These are phyloP conservation scores for Coelogynopora nodosa DNA, from an alignment of 2,888 invertebrate genomes.

Conservation along the genomic window DNA sequence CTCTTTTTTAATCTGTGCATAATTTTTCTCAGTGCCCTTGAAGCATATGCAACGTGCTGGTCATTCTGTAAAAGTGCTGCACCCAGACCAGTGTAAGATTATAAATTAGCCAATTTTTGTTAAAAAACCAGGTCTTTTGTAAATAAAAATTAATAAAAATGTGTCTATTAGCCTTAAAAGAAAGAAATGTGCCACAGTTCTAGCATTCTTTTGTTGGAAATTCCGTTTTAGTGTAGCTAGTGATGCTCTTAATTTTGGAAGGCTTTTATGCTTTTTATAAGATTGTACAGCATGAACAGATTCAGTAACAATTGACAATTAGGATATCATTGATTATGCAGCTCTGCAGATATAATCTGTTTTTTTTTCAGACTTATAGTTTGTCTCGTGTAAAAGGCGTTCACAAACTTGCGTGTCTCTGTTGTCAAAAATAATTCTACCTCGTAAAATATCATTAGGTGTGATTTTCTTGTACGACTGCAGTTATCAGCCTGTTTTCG, in stretches of 20 bases:
- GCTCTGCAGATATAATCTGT: not conserved
- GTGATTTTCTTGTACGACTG: no score
- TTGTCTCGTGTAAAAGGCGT: not conserved
- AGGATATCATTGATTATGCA: not conserved
- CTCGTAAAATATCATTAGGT: not conserved
- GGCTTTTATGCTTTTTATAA: not conserved
- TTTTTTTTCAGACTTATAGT: not conserved
- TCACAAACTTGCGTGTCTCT: not conserved
- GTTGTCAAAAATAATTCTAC: not conserved
- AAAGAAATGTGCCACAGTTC: not conserved
- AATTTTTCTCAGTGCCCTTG: not conserved
- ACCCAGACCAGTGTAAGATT: not conserved
- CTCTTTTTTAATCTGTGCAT: not conserved
- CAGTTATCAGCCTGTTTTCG: no score
- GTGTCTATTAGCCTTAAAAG: not conserved
- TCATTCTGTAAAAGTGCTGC: not conserved
- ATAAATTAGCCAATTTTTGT: not conserved
- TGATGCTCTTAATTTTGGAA: not conserved
- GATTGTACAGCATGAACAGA: not conserved
- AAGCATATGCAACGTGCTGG: no score
- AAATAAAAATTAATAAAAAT: no score
- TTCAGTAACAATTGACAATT: not conserved
- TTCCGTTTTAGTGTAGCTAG: not conserved
- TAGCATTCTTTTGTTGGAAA: not conserved
- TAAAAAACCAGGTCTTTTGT: no score